Evolutionary conservation across 1,140 invertebrate species (phyloP).

Genomic region (Lepidurus arcticus): DNA sequence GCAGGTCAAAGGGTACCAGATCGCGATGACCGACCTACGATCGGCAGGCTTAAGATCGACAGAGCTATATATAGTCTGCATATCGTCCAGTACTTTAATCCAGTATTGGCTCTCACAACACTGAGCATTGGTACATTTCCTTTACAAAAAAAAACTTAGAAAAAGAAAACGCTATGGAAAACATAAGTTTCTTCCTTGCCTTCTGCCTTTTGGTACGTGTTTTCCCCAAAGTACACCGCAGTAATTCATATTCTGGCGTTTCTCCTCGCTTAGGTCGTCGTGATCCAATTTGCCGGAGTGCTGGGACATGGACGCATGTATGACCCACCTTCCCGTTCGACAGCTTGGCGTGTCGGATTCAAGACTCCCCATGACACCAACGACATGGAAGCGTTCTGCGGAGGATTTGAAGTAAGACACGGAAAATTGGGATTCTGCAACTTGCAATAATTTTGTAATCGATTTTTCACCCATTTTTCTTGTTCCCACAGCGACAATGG

Average conservation of each 20-base stretch:
- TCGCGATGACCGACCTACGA: neutral
- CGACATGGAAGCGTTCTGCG: slow-evolving; percentile 63
- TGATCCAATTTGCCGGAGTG: slow-evolving; percentile 35
- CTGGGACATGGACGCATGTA: slow-evolving; percentile 61
- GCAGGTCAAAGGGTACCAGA: neutral
- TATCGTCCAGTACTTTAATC: neutral
- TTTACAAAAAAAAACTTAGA: no score
- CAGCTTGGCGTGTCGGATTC: slow-evolving; percentile 54
- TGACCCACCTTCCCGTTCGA: slow-evolving; percentile 58
- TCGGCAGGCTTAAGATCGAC: neutral
- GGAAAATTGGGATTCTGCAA: neutral
- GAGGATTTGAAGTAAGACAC: slow-evolving; percentile 46
- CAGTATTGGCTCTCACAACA: neutral
- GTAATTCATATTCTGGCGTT: neutral
- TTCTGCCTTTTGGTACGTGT: neutral
- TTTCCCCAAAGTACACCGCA: neutral
- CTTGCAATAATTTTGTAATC: neutral
- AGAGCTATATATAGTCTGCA: slow-evolving; percentile 4
- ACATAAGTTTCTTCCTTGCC: neutral
- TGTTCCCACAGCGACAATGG: slow-evolving; percentile 33
- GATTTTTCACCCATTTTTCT: slow-evolving; percentile 5
- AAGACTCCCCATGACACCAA: slow-evolving; percentile 62
- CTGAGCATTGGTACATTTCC: no score
- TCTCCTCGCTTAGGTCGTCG: neutral
- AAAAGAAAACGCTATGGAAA: neutral